Evolutionary conservation across 2,113 vertebrate species (phyloP).

Genomic region (Elgaria multicarinata): DNA sequence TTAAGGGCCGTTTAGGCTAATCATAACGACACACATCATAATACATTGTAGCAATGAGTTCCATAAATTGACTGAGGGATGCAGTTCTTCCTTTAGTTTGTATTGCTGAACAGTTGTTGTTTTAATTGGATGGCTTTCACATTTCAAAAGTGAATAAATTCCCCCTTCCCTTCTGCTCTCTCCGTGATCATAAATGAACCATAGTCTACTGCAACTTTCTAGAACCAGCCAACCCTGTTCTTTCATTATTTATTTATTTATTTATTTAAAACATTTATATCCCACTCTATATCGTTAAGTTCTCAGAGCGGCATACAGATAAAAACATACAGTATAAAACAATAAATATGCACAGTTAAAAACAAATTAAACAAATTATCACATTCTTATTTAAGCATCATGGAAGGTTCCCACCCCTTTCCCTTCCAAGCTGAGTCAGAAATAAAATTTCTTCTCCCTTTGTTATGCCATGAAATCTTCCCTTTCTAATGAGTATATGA

Average conservation of each 20-base stretch:
- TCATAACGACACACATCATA: not conserved
- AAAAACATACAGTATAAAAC: no score
- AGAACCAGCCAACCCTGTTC: slow-evolving; percentile 29
- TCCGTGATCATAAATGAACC: slow-evolving; percentile 16
- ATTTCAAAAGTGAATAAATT: not conserved
- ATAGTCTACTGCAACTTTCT: slow-evolving; percentile 1
- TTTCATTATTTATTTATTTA: no score
- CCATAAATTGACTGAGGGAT: not conserved
- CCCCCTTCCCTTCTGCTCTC: not conserved
- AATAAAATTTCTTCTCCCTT: slow-evolving; percentile 50
- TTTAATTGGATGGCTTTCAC: not conserved
- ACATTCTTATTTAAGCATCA: slow-evolving; percentile 42
- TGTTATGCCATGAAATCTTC: slow-evolving; percentile 67
- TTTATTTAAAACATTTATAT: no score
- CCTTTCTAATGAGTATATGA: slow-evolving; percentile 72
- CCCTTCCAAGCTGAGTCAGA: slow-evolving; percentile 51
- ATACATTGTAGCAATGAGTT: not conserved
- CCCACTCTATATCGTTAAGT: no score
- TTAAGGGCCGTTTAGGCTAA: not conserved
- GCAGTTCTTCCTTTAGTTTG: not conserved
- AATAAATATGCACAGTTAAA: no score
- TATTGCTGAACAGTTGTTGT: not conserved
- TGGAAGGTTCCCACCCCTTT: slow-evolving; percentile 28
- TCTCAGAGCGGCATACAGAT: no score
- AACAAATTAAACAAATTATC: no score